Base-by-base conservation (phyloP, 2,888 invertebrate genomes). In the Epicampocera succincta region DNA sequence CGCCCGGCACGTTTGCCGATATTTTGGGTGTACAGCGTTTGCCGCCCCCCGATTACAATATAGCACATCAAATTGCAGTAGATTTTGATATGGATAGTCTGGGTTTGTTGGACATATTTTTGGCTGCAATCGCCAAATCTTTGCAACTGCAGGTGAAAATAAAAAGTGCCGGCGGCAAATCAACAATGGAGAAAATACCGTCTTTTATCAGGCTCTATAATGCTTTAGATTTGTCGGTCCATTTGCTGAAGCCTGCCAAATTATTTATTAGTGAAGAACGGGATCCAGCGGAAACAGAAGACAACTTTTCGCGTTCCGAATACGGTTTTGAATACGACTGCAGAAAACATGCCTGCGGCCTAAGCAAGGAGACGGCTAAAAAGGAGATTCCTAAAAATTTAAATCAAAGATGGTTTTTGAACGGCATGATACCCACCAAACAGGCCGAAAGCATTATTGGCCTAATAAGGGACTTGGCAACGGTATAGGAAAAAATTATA, bases 121-220 rank as follows among this genome's bases (percentile, higher is more conserved):
- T 98, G 75, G 95, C 96, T 83, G 96, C 97, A 85, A 95, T 99
- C 81, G 97, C 97, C 42, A 99, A 98, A 91, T 94, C 98, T 0
- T 92, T 99, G 80, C 96, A 95, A 2, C 94, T 98, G 1, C 98
- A 98, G 91, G 95, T 98, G 19, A 98, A 98, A 91, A 93, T 91
- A 0, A 91, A 90, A 83, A 90, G 89, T 3, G 85, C 86, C 3
- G 84, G 84, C 3, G 85, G 84, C 6, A 88, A 88, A 72, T 76
- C 84, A 0, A 79, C 94, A 6, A 94, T 95, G 89, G 93, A 94
- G 56, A 94, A 94, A 88, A 93, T 89, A 5, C 89, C 90, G 0
- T 86, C 90, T 1, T 90, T 90, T 83, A 87, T 91, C 17, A 86
- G 90, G 2, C 86, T 91, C 2, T 90, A 88, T 66, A 91, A 90